Evolutionary conservation across 2,888 invertebrate genomes (phyloP).

Genomic region (Dolichomitus sp.): DNA sequence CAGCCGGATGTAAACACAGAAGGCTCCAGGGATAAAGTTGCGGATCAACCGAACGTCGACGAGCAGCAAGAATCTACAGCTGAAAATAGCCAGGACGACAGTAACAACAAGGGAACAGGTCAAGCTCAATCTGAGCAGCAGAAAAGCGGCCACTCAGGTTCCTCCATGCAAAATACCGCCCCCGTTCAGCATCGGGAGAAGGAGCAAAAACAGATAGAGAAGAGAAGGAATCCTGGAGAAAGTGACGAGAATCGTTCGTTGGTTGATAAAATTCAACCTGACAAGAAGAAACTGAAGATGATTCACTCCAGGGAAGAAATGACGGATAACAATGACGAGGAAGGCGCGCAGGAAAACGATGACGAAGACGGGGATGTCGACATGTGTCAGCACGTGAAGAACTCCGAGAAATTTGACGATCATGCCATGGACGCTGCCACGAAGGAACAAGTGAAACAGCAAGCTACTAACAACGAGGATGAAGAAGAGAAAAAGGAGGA

Average conservation of each 20-base stretch:
- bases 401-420: conserved; percentile 91
- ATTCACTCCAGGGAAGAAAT: conserved; percentile 87
- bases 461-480: conserved; percentile 89
- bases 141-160: conserved; percentile 90
- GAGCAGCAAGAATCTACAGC: conserved; percentile 85
- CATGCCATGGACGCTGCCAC: conserved; percentile 93
- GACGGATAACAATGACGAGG: conserved; percentile 87
- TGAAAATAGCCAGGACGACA: conserved; percentile 87
- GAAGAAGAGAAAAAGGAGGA: conserved; percentile 87
- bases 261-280: conserved; percentile 89
- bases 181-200: conserved; percentile 86
- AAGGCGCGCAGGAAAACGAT: conserved; percentile 83
- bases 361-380: conserved; percentile 85
- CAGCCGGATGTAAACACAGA: conserved; percentile 86
- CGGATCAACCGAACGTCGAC: conserved; percentile 87
- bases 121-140: conserved; percentile 92
- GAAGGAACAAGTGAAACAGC: conserved; percentile 93
- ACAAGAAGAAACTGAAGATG: conserved; percentile 89
- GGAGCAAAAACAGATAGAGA: conserved; percentile 86
- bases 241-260: conserved; percentile 92
- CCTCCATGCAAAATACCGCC: conserved; percentile 81
- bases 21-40: conserved; percentile 83
- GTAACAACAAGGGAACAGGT: conserved; percentile 90
- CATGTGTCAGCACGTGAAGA: conserved; percentile 94
- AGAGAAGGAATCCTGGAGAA: conserved; percentile 91